Conservation (phyloP, 2,888 invertebrate genomes). For the Eudemis profundana region DNA sequence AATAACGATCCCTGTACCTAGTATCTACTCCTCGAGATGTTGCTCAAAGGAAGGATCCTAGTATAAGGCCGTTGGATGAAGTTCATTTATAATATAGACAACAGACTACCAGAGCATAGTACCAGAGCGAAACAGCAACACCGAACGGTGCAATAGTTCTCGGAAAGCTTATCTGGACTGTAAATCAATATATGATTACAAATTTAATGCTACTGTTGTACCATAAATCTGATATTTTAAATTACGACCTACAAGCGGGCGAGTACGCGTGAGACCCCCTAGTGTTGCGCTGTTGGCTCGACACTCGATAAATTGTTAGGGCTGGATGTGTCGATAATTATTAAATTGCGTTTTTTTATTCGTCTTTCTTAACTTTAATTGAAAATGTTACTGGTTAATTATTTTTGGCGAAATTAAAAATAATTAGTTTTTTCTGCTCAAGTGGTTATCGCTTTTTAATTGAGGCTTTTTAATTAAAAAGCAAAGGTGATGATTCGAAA, state of each 20-base stretch:
- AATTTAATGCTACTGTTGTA: conserved; percentile 85
- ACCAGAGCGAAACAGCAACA: background rate
- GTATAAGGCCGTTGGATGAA: no score
- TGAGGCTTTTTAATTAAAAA: no score
- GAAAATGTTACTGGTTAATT: conserved; percentile 9
- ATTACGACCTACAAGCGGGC: conserved; percentile 81
- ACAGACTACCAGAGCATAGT: no score
- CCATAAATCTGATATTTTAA: conserved; percentile 84
- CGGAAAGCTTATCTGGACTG: conserved; percentile 81
- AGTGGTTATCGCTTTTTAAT: no score
- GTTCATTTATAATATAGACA: background rate
- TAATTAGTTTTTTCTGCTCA: no score
- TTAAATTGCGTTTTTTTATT: conserved; percentile 10
- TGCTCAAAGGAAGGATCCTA: no score
- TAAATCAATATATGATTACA: conserved; percentile 86
- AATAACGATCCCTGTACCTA: no score
- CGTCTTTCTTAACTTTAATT: conserved; percentile 16
- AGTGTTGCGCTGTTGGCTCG: conserved; percentile 80
- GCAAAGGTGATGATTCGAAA: no score
- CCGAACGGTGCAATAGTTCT: conserved; percentile 57
- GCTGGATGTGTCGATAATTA: conserved; percentile 35
- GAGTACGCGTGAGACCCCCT: conserved; percentile 84
- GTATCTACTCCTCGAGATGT: no score
- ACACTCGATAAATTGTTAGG: conserved; percentile 73
- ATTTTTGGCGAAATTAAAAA: background rate